A percentile compares a stretch with the other conserved stretches of the same genome.
phyloP scores from a whole-genome alignment of 2,888 invertebrate species.

The Agrilus cyanescens region DNA sequence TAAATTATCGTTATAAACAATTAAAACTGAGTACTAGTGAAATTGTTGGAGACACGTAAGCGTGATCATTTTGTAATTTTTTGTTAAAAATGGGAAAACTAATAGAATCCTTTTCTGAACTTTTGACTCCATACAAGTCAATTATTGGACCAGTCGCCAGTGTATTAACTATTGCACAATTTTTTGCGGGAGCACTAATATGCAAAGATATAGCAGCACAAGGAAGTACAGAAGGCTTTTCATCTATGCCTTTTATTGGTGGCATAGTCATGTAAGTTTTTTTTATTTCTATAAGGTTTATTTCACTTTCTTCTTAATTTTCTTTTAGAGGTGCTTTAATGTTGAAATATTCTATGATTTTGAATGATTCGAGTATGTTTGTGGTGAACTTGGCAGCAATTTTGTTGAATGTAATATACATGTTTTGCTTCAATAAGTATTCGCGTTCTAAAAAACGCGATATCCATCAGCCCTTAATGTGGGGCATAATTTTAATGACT shows the following conservation, averaged over 20 bases:
- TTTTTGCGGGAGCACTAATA: slow-evolving; percentile 67
- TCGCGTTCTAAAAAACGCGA: slow-evolving; percentile 39
- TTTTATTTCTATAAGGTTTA: too few relatives aligned
- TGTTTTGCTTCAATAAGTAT: slow-evolving; percentile 54
- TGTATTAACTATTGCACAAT: slow-evolving; percentile 67
- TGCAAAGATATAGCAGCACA: slow-evolving; percentile 63
- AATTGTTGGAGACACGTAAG: too few relatives aligned
- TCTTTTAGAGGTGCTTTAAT: slow-evolving; percentile 57
- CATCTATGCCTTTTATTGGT: slow-evolving; percentile 61
- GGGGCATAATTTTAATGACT: slow-evolving; percentile 44
- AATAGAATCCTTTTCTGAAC: slow-evolving; percentile 42
- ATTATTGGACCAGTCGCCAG: slow-evolving; percentile 56
- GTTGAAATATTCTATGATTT: slow-evolving; percentile 62
- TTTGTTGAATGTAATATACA: slow-evolving; percentile 54
- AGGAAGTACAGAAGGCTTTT: slow-evolving; percentile 50
- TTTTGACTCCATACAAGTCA: slow-evolving; percentile 55
- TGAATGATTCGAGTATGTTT: slow-evolving; percentile 65
- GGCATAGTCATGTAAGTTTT: slow-evolving; percentile 63
- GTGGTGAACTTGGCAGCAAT: slow-evolving; percentile 67
- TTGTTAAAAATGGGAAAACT: not conserved
- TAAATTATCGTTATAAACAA: too few relatives aligned
- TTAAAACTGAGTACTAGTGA: too few relatives aligned
- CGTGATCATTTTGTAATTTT: too few relatives aligned
- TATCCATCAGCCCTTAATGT: slow-evolving; percentile 45
- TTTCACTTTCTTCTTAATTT: too few relatives aligned